Base-by-base conservation (phyloP, 2,888 invertebrate species). In the Hololepta plana region DNA sequence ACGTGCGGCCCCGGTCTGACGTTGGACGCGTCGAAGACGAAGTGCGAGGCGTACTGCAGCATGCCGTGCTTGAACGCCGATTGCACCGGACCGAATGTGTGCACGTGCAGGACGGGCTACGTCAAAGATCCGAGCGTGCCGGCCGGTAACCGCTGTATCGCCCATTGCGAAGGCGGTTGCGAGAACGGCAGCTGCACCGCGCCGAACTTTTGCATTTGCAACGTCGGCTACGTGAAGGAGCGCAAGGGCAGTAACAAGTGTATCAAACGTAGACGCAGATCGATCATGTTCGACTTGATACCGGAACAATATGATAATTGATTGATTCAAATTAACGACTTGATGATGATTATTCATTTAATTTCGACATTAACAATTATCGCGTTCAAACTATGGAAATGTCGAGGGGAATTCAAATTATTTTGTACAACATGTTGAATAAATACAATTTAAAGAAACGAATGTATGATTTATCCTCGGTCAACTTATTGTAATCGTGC, bases 161-260 rank as follows among this genome's bases (percentile, higher is more conserved):
- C 64, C 3, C 51, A 64, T 34, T 80, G 80, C 38, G 59, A 64
- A 0, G 63, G 63, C n/a, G 77, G 77, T 1, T 81, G 81, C 38
- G 58, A 59, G 5, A 80, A 80, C 42, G 81, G 79, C 0, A 58
- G 62, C 11, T 81, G 81, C 38, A 65, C 74, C 0, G 65, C 67
- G 0, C 80, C 80, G 0, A 71, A 76, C 47, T 64, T 71, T 41
- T 81, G 81, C 43, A 60, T 74, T 31, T 81, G 81, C 41, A 69
- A 72, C 38, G 58, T 62, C 1, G 80, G 80, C 1, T 80, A 59
- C 44, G 48, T 57, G 28, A 74, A 72, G 38, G 69, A 72, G 39
- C 59, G 64, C 2, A 72, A 71, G 39, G 69, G 69, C 2, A 62
- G 67, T n/a, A 62, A 67, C 23, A 47, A 55, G 5, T 80, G 79